Conservation (phyloP, 2,797 vertebrate genomes). For the Takifugu rubripes region DNA sequence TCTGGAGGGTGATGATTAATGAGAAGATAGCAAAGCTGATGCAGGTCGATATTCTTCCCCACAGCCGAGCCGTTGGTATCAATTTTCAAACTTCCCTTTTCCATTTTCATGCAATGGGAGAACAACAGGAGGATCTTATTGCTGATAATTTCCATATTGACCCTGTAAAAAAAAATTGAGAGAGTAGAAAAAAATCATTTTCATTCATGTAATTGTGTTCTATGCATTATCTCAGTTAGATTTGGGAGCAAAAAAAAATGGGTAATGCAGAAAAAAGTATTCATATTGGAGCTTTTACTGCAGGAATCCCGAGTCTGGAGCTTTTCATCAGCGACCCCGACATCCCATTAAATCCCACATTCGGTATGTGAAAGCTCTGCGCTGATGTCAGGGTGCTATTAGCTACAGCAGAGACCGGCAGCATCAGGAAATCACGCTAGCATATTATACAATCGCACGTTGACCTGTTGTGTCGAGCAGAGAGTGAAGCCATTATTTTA, state of each 20-base stretch:
- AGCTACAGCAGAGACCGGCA: neutral
- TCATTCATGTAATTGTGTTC: no score
- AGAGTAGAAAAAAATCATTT: neutral
- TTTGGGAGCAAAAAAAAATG: no score
- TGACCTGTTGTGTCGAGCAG: neutral
- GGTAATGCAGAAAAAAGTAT: no score
- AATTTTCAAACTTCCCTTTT: constrained; percentile 14
- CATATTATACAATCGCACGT: no score
- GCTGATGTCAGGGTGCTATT: neutral
- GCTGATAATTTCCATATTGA: constrained; percentile 96
- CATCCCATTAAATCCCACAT: no score
- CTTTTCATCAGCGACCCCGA: no score
- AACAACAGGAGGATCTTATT: constrained; percentile 68
- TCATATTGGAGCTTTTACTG: no score
- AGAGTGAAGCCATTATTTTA: neutral
- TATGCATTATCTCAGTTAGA: no score
- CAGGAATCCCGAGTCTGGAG: no score
- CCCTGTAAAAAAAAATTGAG: constrained; percentile 72
- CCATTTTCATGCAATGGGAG: constrained; percentile 23
- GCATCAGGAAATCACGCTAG: neutral
- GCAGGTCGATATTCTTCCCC: constrained; percentile 35
- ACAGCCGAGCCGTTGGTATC: constrained; percentile 15
- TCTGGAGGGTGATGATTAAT: constrained; percentile 21
- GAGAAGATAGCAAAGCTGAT: constrained; percentile 28
- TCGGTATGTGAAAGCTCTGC: no score